These are phyloP conservation scores for Drosophila parvula DNA, from an alignment of 1,140 invertebrate species.

Conservation along the genomic window DNA sequence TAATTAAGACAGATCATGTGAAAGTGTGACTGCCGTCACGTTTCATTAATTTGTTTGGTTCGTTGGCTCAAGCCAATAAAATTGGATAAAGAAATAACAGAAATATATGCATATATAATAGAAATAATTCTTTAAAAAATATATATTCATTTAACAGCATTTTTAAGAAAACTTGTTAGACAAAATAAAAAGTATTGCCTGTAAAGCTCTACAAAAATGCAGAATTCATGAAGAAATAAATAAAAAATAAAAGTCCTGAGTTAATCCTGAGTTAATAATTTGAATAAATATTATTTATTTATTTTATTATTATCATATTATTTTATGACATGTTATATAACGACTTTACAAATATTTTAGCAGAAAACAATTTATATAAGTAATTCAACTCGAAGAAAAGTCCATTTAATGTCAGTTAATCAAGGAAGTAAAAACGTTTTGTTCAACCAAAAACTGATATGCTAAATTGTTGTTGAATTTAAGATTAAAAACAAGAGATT, in stretches of 20 bases:
- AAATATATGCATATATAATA: neutral
- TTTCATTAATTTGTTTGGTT: neutral
- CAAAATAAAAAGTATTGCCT: too few relatives aligned
- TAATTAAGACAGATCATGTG: constrained; percentile 2
- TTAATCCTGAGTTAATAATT: too few relatives aligned
- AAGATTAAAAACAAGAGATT: constrained; percentile 3
- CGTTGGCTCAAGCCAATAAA: neutral
- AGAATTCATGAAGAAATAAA: too few relatives aligned
- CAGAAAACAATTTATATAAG: neutral
- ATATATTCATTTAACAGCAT: neutral
- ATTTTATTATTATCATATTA: too few relatives aligned
- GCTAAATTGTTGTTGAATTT: neutral
- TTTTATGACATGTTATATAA: neutral
- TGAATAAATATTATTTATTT: too few relatives aligned
- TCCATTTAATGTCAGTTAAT: neutral
- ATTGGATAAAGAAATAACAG: neutral
- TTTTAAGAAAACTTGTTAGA: neutral
- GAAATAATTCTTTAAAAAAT: neutral
- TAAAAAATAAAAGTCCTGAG: too few relatives aligned
- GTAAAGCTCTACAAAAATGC: neutral
- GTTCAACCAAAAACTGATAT: neutral
- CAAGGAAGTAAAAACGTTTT: constrained; percentile 5
- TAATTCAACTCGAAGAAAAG: neutral
- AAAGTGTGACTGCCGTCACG: constrained; percentile 6
- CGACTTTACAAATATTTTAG: neutral